Percentiles rank a stretch among this genome's conserved stretches.
Evolutionary conservation across 2,888 invertebrate species (phyloP).

Genomic region (Phortica okadai): DNA sequence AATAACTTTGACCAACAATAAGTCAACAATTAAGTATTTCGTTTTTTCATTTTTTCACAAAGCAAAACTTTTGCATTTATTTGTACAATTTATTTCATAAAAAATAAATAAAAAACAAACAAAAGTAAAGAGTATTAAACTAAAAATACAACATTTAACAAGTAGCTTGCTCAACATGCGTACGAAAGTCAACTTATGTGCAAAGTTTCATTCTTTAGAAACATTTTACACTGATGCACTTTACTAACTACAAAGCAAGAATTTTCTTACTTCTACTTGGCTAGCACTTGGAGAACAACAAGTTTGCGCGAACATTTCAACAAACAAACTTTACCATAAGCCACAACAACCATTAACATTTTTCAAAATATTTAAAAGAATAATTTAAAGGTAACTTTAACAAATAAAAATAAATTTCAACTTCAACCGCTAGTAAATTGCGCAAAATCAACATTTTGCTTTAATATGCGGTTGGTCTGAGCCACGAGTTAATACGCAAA

Average conservation of each 20-base stretch:
- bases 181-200: slow-evolving; percentile 13
- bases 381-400: neutral
- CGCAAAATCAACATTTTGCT: slow-evolving; percentile 29
- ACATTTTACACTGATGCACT: neutral
- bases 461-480: neutral
- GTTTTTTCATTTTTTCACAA: neutral
- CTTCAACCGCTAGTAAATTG: neutral
- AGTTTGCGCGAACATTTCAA: too few relatives aligned
- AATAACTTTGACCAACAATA: neutral
- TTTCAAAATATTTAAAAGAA: too few relatives aligned
- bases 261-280: too few relatives aligned
- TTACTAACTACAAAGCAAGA: too few relatives aligned
- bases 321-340: too few relatives aligned
- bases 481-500: slow-evolving; percentile 26
- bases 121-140: neutral
- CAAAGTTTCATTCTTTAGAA: neutral
- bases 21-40: neutral
- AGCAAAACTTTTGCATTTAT: neutral
- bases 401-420: neutral
- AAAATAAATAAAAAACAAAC: neutral
- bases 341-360: too few relatives aligned
- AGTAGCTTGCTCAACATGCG: slow-evolving; percentile 22
- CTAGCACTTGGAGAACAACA: too few relatives aligned
- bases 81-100: neutral
- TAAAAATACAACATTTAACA: slow-evolving; percentile 9